Base-by-base conservation (phyloP, 2,113 vertebrate genomes). In the Podarcis raffonei region DNA sequence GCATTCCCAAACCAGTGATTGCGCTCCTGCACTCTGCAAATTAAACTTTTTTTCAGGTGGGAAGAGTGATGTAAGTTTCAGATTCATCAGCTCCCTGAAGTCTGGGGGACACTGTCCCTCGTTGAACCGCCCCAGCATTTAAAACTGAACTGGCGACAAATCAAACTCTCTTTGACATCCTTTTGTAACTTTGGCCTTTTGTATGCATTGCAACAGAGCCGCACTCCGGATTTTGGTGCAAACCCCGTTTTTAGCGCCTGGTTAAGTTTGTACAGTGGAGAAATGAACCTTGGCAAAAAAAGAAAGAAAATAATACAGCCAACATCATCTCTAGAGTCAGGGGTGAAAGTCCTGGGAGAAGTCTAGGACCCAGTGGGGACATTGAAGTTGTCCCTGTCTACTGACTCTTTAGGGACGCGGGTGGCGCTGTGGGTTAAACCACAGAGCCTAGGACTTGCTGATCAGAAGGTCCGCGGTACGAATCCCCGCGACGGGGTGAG, bases 161-260 rank as follows among this genome's bases (percentile, higher is more conserved):
- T 77, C 81, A 35, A 75, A 88, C 91, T 62, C 81, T 80, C 89
- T 81, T 89, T 89, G 90, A 89, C 69, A 88, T 16, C 53, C 77
- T 96, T 92, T 93, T 88, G 94, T 87, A 96, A 95, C 92, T 87
- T 87, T 84, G 86, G 68, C 59, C 92, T 94, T 94, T 90, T 72
- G 92, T 69, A 86, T 48, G 1, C 20, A 91, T 96, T 97, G 91
- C 94, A 83, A 93, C 91, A 96, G 68, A 88, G 77, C 12, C 1
- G 32, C 35, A 11, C 25, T 76, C 84, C 65, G 83, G 92, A 84
- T 69, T 6, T n/a, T 18, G 93, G 81, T 71, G 32, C 69, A 23
- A 90, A 88, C 78, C 83, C 42, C 37, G 27, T 5, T 37, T 65
- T 93, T 74, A 32, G 91, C 42, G 92, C 68, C 11, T 22, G 72